Evolutionary conservation across 2,797 vertebrate genomes (phyloP).

Genomic region (Clangula hyemalis): DNA sequence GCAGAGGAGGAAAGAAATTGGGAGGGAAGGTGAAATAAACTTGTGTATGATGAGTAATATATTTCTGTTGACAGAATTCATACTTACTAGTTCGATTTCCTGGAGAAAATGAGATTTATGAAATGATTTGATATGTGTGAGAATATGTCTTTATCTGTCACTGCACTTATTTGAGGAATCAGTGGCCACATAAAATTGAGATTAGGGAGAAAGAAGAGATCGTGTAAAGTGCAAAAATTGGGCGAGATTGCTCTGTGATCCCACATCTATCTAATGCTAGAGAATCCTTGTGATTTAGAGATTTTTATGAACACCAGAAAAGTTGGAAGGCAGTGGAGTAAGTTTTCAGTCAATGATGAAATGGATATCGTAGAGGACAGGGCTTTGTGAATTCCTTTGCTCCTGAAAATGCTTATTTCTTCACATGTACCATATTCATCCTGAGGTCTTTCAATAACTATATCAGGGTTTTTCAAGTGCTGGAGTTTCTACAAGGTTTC

Average conservation of each 20-base stretch:
- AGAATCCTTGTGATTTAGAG: neutral
- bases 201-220: neutral
- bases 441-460: neutral
- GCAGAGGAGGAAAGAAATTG: neutral
- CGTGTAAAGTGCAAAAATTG: neutral
- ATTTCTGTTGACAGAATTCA: neutral
- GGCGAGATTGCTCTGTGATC: neutral
- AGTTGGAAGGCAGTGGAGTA: neutral
- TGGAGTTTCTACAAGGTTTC: neutral
- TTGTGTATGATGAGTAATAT: neutral
- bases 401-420: neutral
- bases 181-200: neutral
- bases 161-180: neutral
- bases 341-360: neutral
- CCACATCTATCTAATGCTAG: neutral
- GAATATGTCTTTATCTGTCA: neutral
- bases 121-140: neutral
- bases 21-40: neutral
- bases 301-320: neutral
- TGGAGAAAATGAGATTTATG: neutral
- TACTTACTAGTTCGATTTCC: neutral
- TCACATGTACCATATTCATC: rapidly evolving
- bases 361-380: neutral
- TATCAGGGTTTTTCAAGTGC: neutral
- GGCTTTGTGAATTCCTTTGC: neutral